Evolutionary conservation across 2,113 vertebrate species (phyloP).

Genomic region (Rhinolophus ferrumequinum): DNA sequence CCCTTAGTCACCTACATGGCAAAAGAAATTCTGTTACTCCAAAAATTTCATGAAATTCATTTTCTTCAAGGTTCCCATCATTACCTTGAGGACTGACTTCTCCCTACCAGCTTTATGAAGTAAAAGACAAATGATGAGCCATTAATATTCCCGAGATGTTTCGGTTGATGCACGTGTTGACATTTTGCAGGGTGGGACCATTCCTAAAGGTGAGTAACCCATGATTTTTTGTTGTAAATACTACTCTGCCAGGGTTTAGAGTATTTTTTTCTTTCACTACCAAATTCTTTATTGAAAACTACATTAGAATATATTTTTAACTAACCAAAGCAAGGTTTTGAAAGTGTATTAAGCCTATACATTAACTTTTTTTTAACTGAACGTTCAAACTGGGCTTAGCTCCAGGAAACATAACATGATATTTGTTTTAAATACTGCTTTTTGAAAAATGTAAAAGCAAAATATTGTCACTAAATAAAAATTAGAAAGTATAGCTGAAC

Average conservation of each 20-base stretch:
- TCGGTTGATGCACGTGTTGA: neutral
- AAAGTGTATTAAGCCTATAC: neutral
- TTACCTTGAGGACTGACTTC: neutral
- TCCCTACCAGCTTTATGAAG: neutral
- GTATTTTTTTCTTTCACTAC: neutral
- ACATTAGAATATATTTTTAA: slow-evolving; percentile 4
- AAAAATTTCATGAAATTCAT: neutral
- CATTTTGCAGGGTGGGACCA: neutral
- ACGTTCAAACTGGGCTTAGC: slow-evolving; percentile 4
- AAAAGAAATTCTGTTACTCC: neutral
- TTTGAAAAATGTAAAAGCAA: neutral
- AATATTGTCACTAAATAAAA: neutral
- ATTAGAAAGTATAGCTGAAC: neutral
- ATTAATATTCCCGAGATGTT: neutral
- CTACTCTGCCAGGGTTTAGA: neutral
- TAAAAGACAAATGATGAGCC: neutral
- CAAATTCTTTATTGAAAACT: slow-evolving; percentile 16
- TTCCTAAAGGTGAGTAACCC: neutral
- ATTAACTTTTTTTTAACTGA: neutral
- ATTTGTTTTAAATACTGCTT: neutral
- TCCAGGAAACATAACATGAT: neutral
- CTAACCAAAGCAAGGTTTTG: neutral
- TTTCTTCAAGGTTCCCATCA: neutral
- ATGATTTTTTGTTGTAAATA: neutral
- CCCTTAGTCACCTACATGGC: neutral